These are phyloP conservation scores for Eilema griseolum DNA, from an alignment of 2,888 invertebrate genomes.

Conservation along the genomic window DNA sequence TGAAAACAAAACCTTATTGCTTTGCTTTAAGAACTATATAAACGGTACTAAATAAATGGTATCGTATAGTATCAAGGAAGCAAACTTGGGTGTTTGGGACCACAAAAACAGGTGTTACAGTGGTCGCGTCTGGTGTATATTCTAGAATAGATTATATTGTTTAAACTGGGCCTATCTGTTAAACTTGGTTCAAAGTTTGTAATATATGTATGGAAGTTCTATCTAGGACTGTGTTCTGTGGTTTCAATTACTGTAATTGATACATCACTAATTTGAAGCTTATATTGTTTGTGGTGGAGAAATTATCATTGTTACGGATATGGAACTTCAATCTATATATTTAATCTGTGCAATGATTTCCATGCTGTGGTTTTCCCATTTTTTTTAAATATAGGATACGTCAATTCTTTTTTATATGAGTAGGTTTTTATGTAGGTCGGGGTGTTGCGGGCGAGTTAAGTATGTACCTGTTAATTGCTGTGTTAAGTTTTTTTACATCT, in stretches of 20 bases:
- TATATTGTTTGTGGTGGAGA: background rate
- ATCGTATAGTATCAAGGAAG: constrained; percentile 37
- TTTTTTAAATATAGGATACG: no score
- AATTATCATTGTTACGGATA: background rate
- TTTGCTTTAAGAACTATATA: constrained; percentile 12
- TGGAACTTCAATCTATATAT: no score
- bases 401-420: no score
- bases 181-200: constrained; percentile 29
- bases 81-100: constrained; percentile 51
- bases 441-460: no score
- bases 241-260: constrained; percentile 9
- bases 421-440: no score
- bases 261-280: background rate
- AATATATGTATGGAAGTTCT: constrained; percentile 15
- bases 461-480: no score
- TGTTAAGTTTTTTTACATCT: no score
- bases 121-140: constrained; percentile 40
- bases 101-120: constrained; percentile 62
- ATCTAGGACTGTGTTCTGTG: background rate
- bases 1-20: constrained; percentile 33
- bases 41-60: constrained; percentile 11
- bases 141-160: constrained; percentile 45
- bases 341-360: no score
- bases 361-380: background rate
- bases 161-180: constrained; percentile 36